Conservation (phyloP, 2,113 vertebrate species). For the Nyctereutes procyonoides region DNA sequence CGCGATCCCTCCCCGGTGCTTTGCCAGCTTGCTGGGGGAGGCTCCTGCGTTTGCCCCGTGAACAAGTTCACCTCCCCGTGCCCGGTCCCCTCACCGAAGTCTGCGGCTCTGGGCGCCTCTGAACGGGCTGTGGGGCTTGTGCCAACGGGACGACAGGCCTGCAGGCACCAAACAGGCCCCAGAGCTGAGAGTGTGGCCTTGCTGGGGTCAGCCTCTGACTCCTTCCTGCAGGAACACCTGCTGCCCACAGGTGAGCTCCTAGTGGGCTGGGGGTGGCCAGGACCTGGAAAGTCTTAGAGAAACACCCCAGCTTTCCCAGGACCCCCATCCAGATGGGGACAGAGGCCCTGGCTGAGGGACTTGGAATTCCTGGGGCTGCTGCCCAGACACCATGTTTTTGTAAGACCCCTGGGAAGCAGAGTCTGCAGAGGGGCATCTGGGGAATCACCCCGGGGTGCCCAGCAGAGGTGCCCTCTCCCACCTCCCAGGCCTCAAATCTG, state of each 20-base stretch:
- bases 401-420: background rate
- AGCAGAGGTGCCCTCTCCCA: background rate
- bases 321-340: too few species aligned
- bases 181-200: background rate
- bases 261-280: background rate
- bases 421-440: background rate
- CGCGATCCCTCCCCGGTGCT: accelerated
- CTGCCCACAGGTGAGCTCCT: background rate
- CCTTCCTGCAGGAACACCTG: accelerated
- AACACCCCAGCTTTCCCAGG: background rate
- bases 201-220: accelerated
- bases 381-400: accelerated
- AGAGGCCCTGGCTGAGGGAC: background rate
- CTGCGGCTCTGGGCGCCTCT: background rate
- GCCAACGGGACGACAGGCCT: accelerated
- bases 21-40: accelerated
- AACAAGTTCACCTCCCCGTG: background rate
- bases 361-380: background rate
- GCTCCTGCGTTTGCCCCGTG: background rate
- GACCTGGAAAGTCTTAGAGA: accelerated
- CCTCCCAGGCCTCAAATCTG: background rate
- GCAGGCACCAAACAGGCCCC: background rate
- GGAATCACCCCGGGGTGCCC: background rate
- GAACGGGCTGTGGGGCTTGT: accelerated
- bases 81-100: background rate